Evolutionary conservation across 37 sponge, comb jelly and placozoan genomes (phyloP).

Genomic region (Bolinopsis microptera): DNA sequence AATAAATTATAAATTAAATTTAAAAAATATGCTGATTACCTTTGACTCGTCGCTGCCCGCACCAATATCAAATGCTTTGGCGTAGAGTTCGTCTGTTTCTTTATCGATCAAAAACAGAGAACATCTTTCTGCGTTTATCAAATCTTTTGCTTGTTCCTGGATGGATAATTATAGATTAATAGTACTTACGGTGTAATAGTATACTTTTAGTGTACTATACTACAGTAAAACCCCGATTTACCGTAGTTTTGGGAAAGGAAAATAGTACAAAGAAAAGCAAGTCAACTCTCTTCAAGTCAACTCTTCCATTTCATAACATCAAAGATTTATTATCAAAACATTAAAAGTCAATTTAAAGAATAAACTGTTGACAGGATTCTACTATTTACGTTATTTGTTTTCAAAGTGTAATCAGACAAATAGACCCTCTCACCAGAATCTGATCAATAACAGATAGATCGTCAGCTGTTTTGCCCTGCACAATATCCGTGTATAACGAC

Average conservation of each 20-base stretch:
- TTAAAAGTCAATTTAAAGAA: too few relatives aligned
- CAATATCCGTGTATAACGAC: background rate
- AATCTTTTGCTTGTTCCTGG: slow-evolving; percentile 23
- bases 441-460: background rate
- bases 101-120: slow-evolving; percentile 71
- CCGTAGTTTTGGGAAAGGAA: background rate
- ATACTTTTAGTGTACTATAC: background rate
- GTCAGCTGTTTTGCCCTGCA: background rate
- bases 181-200: too few relatives aligned
- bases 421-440: slow-evolving; percentile 7
- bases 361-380: too few relatives aligned
- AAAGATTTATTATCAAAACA: too few relatives aligned
- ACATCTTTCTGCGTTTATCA: slow-evolving; percentile 64
- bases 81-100: slow-evolving; percentile 68
- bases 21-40: background rate
- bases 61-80: slow-evolving; percentile 61
- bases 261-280: too few relatives aligned
- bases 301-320: too few relatives aligned
- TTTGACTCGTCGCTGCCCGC: background rate
- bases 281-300: too few relatives aligned
- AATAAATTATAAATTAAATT: too few relatives aligned
- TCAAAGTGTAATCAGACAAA: too few relatives aligned
- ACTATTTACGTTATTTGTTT: too few relatives aligned
- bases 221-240: background rate
- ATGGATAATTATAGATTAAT: background rate